Evolutionary conservation across 2,888 invertebrate species (phyloP).

Genomic region (Rhamphomyia laevipes): DNA sequence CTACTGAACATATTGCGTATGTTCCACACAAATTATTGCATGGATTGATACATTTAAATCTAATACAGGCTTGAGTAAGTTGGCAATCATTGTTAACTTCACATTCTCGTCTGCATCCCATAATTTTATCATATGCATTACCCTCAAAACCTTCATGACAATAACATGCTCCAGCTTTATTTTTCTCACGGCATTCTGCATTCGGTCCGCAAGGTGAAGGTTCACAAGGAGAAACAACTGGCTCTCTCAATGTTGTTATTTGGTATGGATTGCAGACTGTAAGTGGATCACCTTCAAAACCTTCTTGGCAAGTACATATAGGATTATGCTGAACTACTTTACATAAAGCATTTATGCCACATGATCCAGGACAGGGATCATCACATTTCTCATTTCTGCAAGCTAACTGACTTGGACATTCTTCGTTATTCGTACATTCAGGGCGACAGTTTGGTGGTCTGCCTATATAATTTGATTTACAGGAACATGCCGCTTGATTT

Average conservation of each 20-base stretch:
- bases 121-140: constrained; percentile 60
- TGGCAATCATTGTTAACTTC: constrained; percentile 66
- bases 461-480: constrained; percentile 66
- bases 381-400: constrained; percentile 71
- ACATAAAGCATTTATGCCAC: constrained; percentile 70
- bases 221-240: constrained; percentile 60
- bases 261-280: constrained; percentile 39
- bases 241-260: constrained; percentile 48
- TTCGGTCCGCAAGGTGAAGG: constrained; percentile 80
- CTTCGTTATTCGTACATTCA: constrained; percentile 67
- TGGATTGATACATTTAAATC: constrained; percentile 74
- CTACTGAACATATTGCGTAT: constrained; percentile 65
- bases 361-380: constrained; percentile 71
- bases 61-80: constrained; percentile 60
- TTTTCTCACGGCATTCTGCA: constrained; percentile 70
- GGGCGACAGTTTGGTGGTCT: constrained; percentile 78
- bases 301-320: constrained; percentile 69
- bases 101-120: constrained; percentile 62
- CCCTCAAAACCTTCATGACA: constrained; percentile 70
- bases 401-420: constrained; percentile 70
- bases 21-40: constrained; percentile 75
- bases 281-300: constrained; percentile 69
- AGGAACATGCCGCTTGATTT: constrained; percentile 75
- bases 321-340: constrained; percentile 74
- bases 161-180: constrained; percentile 74